Percentiles rank a stretch among this genome's conserved stretches.
Evolutionary conservation across 2,797 vertebrate genomes (phyloP).

Genomic region (Odontamblyopus rebecca): DNA sequence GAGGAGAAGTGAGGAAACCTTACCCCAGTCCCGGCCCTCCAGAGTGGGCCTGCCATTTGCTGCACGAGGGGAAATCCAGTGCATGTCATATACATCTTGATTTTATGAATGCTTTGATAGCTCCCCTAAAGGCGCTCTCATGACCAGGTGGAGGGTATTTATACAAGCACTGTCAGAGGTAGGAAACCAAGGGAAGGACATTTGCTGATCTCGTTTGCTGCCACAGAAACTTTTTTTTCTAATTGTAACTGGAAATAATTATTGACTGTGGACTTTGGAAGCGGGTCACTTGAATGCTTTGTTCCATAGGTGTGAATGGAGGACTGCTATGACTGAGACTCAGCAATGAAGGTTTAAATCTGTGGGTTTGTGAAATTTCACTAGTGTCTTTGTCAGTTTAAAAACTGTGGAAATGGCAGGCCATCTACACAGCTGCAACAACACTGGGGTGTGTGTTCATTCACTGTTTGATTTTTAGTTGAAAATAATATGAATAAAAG

Average conservation of each 20-base stretch:
- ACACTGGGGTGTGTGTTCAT: background rate
- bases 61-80: constrained; percentile 62
- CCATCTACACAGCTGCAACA: background rate
- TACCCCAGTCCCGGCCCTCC: constrained; percentile 66
- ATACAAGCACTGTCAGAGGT: constrained; percentile 71
- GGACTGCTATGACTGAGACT: constrained; percentile 61
- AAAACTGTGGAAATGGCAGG: background rate
- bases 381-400: constrained; percentile 2
- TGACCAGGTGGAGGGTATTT: constrained; percentile 79
- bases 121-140: constrained; percentile 73
- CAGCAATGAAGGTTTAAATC: constrained; percentile 31
- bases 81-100: constrained; percentile 79
- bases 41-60: constrained; percentile 66
- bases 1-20: constrained; percentile 69
- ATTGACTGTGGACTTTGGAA: constrained; percentile 69
- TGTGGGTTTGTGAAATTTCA: constrained; percentile 8
- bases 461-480: background rate
- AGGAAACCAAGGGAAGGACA: constrained; percentile 63
- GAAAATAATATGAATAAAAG: background rate
- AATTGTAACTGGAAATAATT: constrained; percentile 83
- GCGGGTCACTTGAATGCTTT: constrained; percentile 67
- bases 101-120: constrained; percentile 81
- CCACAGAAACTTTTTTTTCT: constrained; percentile 57
- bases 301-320: constrained; percentile 68
- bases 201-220: constrained; percentile 68